phyloP scores from a whole-genome alignment of 2,113 vertebrate genomes.

The Entosphenus tridentatus region DNA sequence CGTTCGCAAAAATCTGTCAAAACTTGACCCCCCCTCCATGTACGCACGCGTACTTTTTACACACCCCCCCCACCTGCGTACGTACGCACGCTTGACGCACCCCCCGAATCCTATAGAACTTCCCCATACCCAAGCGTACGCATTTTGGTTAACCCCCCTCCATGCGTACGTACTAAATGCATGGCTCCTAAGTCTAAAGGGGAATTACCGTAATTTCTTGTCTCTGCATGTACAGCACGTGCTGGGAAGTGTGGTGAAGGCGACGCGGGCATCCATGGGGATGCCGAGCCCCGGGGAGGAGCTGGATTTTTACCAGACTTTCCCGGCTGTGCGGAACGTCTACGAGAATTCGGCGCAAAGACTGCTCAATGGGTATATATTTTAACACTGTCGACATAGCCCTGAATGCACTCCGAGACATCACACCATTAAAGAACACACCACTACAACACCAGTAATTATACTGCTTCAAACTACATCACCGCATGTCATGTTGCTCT shows the following conservation, averaged over 20 bases:
- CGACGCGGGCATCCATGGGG: constrained; percentile 50
- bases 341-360: constrained; percentile 47
- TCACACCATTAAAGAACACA: background rate
- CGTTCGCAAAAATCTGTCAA: too few relatives aligned
- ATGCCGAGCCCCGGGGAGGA: constrained; percentile 68
- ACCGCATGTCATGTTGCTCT: background rate
- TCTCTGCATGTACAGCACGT: constrained; percentile 31
- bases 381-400: background rate
- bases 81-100: too few relatives aligned
- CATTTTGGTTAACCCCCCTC: too few relatives aligned
- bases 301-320: constrained; percentile 80
- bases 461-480: background rate
- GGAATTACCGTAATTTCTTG: too few relatives aligned
- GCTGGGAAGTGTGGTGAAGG: constrained; percentile 43
- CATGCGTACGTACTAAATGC: too few relatives aligned
- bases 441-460: background rate
- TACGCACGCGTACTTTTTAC: too few relatives aligned
- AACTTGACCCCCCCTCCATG: too few relatives aligned
- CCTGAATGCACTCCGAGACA: background rate
- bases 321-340: constrained; percentile 54
- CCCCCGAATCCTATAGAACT: too few relatives aligned
- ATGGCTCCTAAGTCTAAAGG: too few relatives aligned
- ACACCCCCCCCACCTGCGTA: too few relatives aligned
- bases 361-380: constrained; percentile 45
- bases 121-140: too few relatives aligned